Base-by-base conservation (phyloP, 1,140 invertebrate genomes). In the Tetragnatha versicolor region DNA sequence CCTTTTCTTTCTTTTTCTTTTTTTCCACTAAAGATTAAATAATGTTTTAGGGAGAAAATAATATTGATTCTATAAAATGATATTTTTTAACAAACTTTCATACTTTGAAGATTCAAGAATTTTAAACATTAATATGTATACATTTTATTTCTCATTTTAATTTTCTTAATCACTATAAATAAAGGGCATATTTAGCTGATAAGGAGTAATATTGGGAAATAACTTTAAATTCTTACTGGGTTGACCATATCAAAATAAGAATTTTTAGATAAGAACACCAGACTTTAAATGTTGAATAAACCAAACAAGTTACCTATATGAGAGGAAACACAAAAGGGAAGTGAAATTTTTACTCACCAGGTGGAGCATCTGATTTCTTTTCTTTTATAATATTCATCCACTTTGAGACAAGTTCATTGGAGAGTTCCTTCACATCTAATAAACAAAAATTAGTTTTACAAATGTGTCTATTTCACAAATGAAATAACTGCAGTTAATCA, bases 301-400 rank as follows among this genome's bases (percentile, higher is more conserved):
- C 17, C 9, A 45, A 9, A 45, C 39, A 45, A 9, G 17, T 45
- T 45, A 12, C 14, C 7, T 33, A 79, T 17, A 31, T 17, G 7
- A 65, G 42, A 42, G 25, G 31, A 65, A n/a, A 47, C 20, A 31
- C 14, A 49, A 27, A 47, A 12, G 3, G 20, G 1, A 47, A 47
- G 2, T 12, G 1, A 25, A 25, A 33, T 20, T 37, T 31, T 33
- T 60, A 45, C 33, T 31, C 31, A 65, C 68, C 60, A 42, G 47
- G 12, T 33, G 39, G 82, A 85, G 85, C 81, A 83, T 87, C 80
- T 27, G 53, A 49, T 25, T 69, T 80, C 55, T 81, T 79, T 49
- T 75, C 81, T 86, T 93, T 94, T 0, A 94, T 93, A 72, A 94
- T 91, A 82, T 92, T 92, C 82, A 96, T 88, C 95, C 95, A 97